Percentiles rank a stretch among this genome's conserved stretches.
These are phyloP conservation scores for Chiroxiphia lanceolata DNA, from an alignment of 2,797 vertebrate species.

Conservation along the genomic window DNA sequence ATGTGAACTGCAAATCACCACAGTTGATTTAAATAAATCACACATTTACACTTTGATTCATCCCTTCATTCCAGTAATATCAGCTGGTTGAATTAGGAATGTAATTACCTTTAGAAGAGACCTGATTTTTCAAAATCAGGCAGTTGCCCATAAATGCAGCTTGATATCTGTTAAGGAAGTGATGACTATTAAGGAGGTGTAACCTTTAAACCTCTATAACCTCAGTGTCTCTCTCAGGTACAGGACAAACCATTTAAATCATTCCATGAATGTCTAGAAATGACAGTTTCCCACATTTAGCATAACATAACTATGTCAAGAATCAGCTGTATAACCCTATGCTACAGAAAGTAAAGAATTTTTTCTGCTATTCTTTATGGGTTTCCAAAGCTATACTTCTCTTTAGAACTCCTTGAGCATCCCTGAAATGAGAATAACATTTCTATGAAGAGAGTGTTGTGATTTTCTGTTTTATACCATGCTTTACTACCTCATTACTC, in stretches of 20 bases:
- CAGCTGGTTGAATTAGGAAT: background rate
- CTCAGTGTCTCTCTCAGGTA: background rate
- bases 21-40: background rate
- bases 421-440: background rate
- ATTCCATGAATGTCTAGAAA: background rate
- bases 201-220: background rate
- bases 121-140: background rate
- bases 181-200: background rate
- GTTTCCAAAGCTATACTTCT: background rate
- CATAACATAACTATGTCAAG: background rate
- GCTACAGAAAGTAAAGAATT: background rate
- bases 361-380: background rate
- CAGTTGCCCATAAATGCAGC: background rate
- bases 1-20: background rate
- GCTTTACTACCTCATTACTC: background rate
- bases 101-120: background rate
- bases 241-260: background rate
- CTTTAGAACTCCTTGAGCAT: background rate
- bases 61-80: background rate
- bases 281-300: background rate
- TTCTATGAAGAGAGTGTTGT: background rate
- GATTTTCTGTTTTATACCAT: background rate
- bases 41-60: background rate
- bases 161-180: background rate
- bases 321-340: background rate